phyloP scores from a whole-genome alignment of 2,113 vertebrate genomes.

The Bubo blakistoni region DNA sequence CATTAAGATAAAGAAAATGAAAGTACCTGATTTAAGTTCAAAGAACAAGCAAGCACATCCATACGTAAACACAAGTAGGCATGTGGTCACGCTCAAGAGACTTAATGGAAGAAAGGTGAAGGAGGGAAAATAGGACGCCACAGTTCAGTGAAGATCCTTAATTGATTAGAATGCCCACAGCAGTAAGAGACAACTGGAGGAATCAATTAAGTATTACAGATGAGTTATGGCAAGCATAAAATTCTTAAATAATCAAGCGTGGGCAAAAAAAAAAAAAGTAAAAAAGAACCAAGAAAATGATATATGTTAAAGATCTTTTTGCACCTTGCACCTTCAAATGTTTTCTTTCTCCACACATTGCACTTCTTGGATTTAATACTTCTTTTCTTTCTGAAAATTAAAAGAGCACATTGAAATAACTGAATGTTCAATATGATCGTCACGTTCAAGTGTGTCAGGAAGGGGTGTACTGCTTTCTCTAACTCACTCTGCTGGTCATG shows the following conservation, averaged over 20 bases:
- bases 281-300: neutral
- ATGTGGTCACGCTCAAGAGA: neutral
- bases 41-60: slow-evolving; percentile 10
- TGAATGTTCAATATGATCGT: neutral
- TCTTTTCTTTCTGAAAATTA: neutral
- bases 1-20: neutral
- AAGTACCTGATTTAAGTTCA: neutral
- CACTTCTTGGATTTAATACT: neutral
- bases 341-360: neutral
- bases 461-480: neutral
- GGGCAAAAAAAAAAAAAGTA: neutral
- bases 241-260: neutral
- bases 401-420: neutral
- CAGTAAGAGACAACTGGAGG: slow-evolving; percentile 33
- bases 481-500: slow-evolving; percentile 5
- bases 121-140: slow-evolving; percentile 41
- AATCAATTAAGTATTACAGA: slow-evolving; percentile 60
- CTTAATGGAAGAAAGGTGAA: slow-evolving; percentile 12
- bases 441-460: neutral
- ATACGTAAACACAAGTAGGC: neutral
- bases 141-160: slow-evolving; percentile 53
- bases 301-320: neutral
- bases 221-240: slow-evolving; percentile 33
- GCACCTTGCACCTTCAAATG: neutral
- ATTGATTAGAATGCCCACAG: slow-evolving; percentile 56